Percentiles rank a stretch among this genome's conserved stretches.
Evolutionary conservation across 2,888 invertebrate genomes (phyloP).

Genomic region (Pharmacophagus antenor): DNA sequence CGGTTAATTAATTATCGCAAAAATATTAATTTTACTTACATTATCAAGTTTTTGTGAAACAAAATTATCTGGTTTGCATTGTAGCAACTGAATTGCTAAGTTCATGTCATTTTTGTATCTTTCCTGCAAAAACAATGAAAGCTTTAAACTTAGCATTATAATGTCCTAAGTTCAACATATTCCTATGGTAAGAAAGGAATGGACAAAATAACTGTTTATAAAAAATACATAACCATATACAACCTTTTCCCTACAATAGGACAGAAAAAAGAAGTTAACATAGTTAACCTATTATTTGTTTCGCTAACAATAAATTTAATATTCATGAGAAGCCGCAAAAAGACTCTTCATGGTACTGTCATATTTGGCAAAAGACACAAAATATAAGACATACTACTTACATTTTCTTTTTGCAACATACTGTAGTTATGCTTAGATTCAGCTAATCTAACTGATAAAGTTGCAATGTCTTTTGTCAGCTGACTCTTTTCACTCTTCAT

Average conservation of each 20-base stretch:
- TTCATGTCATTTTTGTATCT: slow-evolving; percentile 96
- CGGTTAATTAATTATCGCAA: no score
- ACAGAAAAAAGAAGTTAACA: no score
- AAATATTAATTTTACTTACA: slow-evolving; percentile 81
- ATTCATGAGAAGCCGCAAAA: no score
- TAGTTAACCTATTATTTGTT: no score
- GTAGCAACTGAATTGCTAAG: slow-evolving; percentile 94
- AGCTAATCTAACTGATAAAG: slow-evolving; percentile 89
- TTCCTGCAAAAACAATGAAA: slow-evolving; percentile 84
- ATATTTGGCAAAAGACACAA: no score
- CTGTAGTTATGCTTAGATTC: slow-evolving; percentile 92
- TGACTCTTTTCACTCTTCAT: slow-evolving; percentile 94
- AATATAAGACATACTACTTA: slow-evolving; percentile 79
- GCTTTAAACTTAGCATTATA: background rate
- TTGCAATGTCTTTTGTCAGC: slow-evolving; percentile 92
- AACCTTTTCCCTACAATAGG: no score
- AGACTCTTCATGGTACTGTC: no score
- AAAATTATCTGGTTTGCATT: slow-evolving; percentile 97
- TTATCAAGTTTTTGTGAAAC: slow-evolving; percentile 94
- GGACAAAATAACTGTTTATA: no score
- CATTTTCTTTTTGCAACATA: slow-evolving; percentile 92
- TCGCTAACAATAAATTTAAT: no score
- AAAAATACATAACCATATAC: no score
- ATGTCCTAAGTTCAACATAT: background rate
- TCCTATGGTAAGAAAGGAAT: no score